Base-by-base conservation (phyloP, 1,140 invertebrate species). In the Coptotermes formosanus region DNA sequence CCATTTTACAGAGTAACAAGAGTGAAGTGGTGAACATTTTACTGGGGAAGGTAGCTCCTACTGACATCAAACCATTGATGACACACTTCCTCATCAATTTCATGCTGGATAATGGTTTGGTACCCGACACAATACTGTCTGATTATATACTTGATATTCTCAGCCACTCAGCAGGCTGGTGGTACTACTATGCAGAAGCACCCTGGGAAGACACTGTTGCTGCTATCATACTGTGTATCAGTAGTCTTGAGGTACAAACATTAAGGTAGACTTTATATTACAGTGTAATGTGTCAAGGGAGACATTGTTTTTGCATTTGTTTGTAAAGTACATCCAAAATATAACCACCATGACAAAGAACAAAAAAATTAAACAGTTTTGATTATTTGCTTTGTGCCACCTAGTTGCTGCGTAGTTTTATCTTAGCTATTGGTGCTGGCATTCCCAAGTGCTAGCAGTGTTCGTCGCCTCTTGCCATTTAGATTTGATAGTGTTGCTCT, bases 161-260 rank as follows among this genome's bases (percentile, higher is more conserved):
- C 81, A 89, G 87, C 30, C 88, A 87, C 84, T 89, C 88, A 3
- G 89, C 88, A 87, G 87, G 86, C 82, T 91, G 90, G 89, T 90
- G 90, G 89, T 87, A 89, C 45, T 89, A 87, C n/a, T 25, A 75
- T 87, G 90, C 90, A 85, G 89, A 90, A 89, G 89, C 89, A 82
- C 87, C 88, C 32, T 91, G 91, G 90, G 91, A 91, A 64, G 87
- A 87, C 87, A 88, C 88, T 86, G n/a, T 91, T 89, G 89, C 84
- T 89, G 91, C 45, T 88, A 89, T 75, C 64, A 75, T 75, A 75
- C 64, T 25, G 9, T 75, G n/a, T 25, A 75, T 75, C 64, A 11
- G n/a, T 30, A 30, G 16, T 82, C 86, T 75, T 86, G 45, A 45
- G 59, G 69, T 44, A 32, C 19, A 21, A 55, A 55, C 19, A 55